Base-by-base conservation (phyloP, 2,888 invertebrate species). In the Timandra comae region DNA sequence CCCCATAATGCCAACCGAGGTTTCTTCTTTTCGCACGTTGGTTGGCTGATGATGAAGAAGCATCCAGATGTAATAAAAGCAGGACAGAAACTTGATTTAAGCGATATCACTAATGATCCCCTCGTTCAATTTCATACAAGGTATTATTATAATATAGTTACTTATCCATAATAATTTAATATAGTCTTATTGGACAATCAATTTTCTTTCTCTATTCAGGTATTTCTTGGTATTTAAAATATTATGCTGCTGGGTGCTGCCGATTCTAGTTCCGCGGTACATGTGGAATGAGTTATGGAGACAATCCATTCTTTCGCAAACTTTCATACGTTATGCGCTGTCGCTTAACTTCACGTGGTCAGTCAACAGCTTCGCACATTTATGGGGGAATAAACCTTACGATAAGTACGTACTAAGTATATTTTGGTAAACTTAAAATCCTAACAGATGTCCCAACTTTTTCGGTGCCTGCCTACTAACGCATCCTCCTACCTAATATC, bases 11-110 rank as follows among this genome's bases (percentile, higher is more conserved):
- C 91, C 2, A 88, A 88, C 34, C 87, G 94, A 4, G 96, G 96
- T 0, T 96, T 98, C 77, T 95, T 95, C 82, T 98, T 97, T 78
- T 88, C 97, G 0, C 97, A 98, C 67, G 91, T 96, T 21, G 97
- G 97, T 11, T 98, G 97, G 98, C 86, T 97, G 11, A 91, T 94
- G 91, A 90, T 92, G 89, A 89, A 90, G 53, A 97, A 97, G 68
- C 96, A 96, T 68, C 95, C 95, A 0, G 92, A 93, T 38, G 95
- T 97, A 1, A 79, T 92, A 29, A 80, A 80, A 11, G 91, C 93
- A 57, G 97, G 97, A 12, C 87, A 86, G 32, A 89, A 89, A 54
- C 81, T 97, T n/a, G 94, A 97, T 63, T 90, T 96, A 88, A 90
- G 88, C 20, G 97, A 98, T 64, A 87, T 97, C 11, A 46, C 81